Evolutionary conservation across 1,140 invertebrate genomes (phyloP), one percentile per base, ranked within the genome.

Genomic region (Drosophila miranda): DNA sequence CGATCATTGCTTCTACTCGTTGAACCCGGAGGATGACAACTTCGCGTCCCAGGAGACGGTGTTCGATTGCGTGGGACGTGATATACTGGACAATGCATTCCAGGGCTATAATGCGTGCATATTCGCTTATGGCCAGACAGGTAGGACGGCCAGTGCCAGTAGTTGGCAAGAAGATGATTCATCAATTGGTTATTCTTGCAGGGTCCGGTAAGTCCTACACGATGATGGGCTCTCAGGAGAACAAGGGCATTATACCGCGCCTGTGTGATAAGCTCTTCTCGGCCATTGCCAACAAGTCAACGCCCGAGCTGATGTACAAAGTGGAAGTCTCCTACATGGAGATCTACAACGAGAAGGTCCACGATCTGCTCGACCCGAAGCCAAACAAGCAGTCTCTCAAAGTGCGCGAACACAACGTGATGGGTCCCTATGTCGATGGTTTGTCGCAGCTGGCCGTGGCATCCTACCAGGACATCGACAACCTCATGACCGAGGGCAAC

Each of bases 311-410:
- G 48, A 93, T 94, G 34, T 97, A 96, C 91, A 99, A 99, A 93
- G 97, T 99, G 56, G 98, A 99, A 93, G 98, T 99, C 9, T 99
- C 97, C 38, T 99, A 99, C 90, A 99, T 99, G 97, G 99, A 99
- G 93, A 99, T 99, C 74, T 99, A 99, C 92, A 99, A 99, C 92
- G 98, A 99, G 92, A 98, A 98, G 92, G 98, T 99, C 23, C 97
- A 99, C 90, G 99, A 99, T 92, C 94, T 99, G n/a, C 92, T 99
- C 28, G 98, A 99, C 92, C 97, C 97, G 16, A 97, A 97, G 91
- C 95, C 95, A 53, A 95, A 95, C 87, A 97, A 98, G 91, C 96
- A 98, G 82, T 97, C 97, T 68, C 93, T 99, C 49, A 98, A 98
- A 93, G 98, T 99, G 54, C 94, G 99, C 87, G 99, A 99, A 92